phyloP scores from a whole-genome alignment of 1,140 invertebrate species.

The Heterodera schachtii region DNA sequence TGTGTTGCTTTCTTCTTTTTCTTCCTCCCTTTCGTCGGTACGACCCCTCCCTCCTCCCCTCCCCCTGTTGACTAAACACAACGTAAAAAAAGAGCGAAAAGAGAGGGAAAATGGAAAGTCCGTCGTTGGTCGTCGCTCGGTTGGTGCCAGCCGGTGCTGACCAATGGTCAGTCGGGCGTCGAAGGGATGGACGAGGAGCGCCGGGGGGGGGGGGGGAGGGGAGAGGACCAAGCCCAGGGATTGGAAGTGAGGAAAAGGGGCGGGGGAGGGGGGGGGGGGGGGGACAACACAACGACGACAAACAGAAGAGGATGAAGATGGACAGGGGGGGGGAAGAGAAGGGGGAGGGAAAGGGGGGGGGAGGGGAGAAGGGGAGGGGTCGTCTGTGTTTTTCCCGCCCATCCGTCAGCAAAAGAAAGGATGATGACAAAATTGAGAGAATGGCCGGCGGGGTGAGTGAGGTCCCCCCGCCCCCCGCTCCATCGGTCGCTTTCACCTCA shows the following conservation, averaged over 20 bases:
- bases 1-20: slow-evolving; percentile 7
- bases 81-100: slow-evolving; percentile 11
- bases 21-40: background rate
- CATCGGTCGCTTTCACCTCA: no score
- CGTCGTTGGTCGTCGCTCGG: background rate
- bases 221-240: background rate
- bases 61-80: slow-evolving; percentile 2
- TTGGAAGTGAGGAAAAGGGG: no score
- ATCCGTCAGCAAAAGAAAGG: slow-evolving; percentile 6
- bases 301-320: background rate
- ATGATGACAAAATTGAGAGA: background rate
- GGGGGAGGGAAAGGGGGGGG: background rate
- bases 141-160: slow-evolving; percentile 33
- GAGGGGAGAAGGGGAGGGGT: background rate
- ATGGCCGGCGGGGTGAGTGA: no score
- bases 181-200: background rate
- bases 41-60: background rate
- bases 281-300: slow-evolving; percentile 13
- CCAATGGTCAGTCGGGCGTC: slow-evolving; percentile 23
- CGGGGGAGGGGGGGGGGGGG: background rate
- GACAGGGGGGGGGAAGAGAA: background rate
- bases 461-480: no score
- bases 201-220: background rate
- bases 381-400: background rate
- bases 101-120: slow-evolving; percentile 8